Conservation (phyloP, 35 echinoderm and acorn worm genomes). For the Nesometra sesokonis region DNA sequence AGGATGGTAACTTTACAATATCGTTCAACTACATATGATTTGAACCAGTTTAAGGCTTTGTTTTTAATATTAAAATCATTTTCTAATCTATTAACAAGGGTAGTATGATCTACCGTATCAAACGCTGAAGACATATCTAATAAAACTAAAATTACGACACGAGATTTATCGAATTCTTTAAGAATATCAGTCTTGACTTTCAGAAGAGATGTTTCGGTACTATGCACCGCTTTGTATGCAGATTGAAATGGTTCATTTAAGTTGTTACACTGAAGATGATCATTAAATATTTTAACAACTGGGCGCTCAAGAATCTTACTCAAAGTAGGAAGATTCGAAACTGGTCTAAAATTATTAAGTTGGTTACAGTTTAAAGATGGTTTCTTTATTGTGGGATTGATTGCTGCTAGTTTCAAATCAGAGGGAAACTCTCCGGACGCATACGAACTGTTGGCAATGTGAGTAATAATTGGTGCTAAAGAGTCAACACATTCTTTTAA, state of each 20-base stretch:
- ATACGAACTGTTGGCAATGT: slow-evolving; percentile 42
- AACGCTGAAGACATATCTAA: slow-evolving; percentile 2
- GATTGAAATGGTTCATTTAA: slow-evolving; percentile 21
- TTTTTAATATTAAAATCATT: too few species aligned
- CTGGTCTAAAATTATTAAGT: slow-evolving; percentile 34
- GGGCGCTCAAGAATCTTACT: background rate
- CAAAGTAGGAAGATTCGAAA: slow-evolving; percentile 27
- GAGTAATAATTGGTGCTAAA: slow-evolving; percentile 16
- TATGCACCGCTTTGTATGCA: slow-evolving; percentile 17
- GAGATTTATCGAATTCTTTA: background rate
- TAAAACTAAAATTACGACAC: background rate
- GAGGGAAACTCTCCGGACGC: slow-evolving; percentile 20
- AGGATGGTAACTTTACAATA: too few species aligned
- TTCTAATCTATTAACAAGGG: background rate
- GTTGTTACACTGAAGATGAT: background rate
- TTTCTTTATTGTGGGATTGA: slow-evolving; percentile 37
- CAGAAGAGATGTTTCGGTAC: slow-evolving; percentile 36
- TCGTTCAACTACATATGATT: too few species aligned
- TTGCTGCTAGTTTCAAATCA: slow-evolving; percentile 9
- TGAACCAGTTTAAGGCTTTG: too few species aligned
- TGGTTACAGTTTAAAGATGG: background rate
- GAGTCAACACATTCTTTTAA: slow-evolving; percentile 18
- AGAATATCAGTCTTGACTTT: slow-evolving; percentile 25
- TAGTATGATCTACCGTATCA: background rate
- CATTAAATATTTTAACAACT: slow-evolving; percentile 12